These are phyloP conservation scores for Zelleria hepariella DNA, from an alignment of 2,888 invertebrate species.

Conservation along the genomic window DNA sequence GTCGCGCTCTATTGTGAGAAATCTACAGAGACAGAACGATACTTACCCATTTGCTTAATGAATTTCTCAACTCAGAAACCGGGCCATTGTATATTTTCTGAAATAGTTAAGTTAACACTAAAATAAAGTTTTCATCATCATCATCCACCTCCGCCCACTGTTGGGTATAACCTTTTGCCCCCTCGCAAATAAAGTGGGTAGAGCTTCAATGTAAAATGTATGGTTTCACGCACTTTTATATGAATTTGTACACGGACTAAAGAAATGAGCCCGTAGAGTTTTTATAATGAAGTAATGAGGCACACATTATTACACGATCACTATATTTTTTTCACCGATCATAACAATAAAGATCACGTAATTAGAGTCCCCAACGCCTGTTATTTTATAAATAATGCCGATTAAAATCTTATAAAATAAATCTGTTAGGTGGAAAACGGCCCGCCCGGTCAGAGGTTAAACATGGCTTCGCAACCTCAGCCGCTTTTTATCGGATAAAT, in stretches of 20 bases:
- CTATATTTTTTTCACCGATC: neutral
- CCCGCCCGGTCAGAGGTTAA: constrained; percentile 40
- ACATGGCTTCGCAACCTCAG: constrained; percentile 35
- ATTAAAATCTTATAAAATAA: neutral
- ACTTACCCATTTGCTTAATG: too few relatives aligned
- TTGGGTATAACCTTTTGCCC: too few relatives aligned
- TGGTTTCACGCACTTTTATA: too few relatives aligned
- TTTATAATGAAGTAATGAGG: neutral
- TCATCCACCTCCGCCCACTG: too few relatives aligned
- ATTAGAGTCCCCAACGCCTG: neutral
- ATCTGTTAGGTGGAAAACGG: constrained; percentile 5
- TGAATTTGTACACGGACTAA: neutral
- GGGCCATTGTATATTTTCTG: too few relatives aligned
- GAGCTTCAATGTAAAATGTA: too few relatives aligned
- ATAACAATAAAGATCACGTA: neutral
- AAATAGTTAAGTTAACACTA: too few relatives aligned
- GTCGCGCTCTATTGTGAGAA: too few relatives aligned
- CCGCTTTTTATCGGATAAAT: constrained; percentile 44
- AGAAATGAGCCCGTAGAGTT: neutral
- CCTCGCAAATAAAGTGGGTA: too few relatives aligned
- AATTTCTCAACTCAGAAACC: too few relatives aligned
- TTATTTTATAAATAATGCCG: constrained; percentile 1
- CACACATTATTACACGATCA: neutral
- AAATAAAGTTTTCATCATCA: too few relatives aligned
- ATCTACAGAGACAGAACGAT: too few relatives aligned